Evolutionary conservation across 1,140 invertebrate species (phyloP).

Genomic region (Dendroctonus ponderosae): DNA sequence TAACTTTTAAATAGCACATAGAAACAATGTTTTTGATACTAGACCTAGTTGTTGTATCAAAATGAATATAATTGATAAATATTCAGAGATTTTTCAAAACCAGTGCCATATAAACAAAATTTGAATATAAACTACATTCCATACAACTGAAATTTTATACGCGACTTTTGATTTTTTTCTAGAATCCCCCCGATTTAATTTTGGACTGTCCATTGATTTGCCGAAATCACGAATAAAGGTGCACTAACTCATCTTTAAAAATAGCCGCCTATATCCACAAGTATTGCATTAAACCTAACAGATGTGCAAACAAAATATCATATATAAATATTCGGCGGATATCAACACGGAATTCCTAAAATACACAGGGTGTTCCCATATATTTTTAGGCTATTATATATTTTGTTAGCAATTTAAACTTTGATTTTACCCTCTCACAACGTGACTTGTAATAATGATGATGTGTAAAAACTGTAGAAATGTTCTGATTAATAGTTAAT

Average conservation of each 20-base stretch:
- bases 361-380: too few species aligned
- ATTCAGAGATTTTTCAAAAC: neutral
- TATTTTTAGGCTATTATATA: too few species aligned
- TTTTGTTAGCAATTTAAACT: too few species aligned
- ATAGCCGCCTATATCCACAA: constrained; percentile 1
- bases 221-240: constrained; percentile 9
- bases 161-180: neutral
- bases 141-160: neutral
- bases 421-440: neutral
- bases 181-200: constrained; percentile 10
- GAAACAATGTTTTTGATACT: neutral
- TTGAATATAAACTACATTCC: too few species aligned
- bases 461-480: neutral
- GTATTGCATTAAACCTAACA: too few species aligned
- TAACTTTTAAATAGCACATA: too few species aligned
- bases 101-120: neutral
- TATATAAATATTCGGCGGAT: too few species aligned
- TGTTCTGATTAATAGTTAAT: constrained; percentile 47
- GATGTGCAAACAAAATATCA: too few species aligned
- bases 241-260: constrained; percentile 21
- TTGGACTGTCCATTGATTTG: constrained; percentile 17
- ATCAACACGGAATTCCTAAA: too few species aligned
- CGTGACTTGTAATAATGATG: neutral
- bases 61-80: too few species aligned
- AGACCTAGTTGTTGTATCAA: neutral